Evolutionary conservation across 2,888 invertebrate species (phyloP).

Genomic region (Amiota communis): DNA sequence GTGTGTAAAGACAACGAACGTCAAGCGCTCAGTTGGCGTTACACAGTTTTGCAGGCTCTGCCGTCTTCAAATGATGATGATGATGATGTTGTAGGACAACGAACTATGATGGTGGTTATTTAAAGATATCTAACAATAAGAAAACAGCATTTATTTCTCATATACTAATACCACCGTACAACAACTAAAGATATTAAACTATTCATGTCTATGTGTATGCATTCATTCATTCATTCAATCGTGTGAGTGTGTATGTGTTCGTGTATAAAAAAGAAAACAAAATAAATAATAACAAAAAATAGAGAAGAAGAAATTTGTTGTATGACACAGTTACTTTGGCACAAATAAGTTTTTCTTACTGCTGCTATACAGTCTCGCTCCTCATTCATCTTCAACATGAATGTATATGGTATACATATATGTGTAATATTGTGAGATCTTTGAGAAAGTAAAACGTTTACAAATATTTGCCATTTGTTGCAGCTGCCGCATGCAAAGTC

Average conservation of each 20-base stretch:
- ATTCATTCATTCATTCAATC: constrained; percentile 9
- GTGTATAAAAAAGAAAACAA: constrained; percentile 18
- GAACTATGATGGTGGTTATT: constrained; percentile 44
- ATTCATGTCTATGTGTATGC: constrained; percentile 10
- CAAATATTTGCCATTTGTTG: too few relatives aligned
- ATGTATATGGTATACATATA: too few relatives aligned
- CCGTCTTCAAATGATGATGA: background rate
- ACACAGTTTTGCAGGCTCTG: background rate
- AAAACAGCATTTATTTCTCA: too few relatives aligned
- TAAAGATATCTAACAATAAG: constrained; percentile 42
- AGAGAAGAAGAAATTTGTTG: background rate
- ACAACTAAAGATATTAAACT: too few relatives aligned
- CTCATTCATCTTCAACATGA: too few relatives aligned
- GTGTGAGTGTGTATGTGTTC: constrained; percentile 38
- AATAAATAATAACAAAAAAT: constrained; percentile 4
- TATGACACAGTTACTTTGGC: constrained; percentile 25
- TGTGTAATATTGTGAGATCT: too few relatives aligned
- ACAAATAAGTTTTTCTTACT: constrained; percentile 6
- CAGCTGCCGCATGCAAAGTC: too few relatives aligned
- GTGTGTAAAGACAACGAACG: background rate
- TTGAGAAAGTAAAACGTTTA: too few relatives aligned
- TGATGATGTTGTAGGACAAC: constrained; percentile 50
- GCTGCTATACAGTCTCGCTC: too few relatives aligned
- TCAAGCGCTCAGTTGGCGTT: background rate
- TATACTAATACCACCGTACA: too few relatives aligned